Evolutionary conservation across 2,113 vertebrate species (phyloP), one percentile per base, ranked within the genome.

Genomic region (Lamprologus lemairii): DNA sequence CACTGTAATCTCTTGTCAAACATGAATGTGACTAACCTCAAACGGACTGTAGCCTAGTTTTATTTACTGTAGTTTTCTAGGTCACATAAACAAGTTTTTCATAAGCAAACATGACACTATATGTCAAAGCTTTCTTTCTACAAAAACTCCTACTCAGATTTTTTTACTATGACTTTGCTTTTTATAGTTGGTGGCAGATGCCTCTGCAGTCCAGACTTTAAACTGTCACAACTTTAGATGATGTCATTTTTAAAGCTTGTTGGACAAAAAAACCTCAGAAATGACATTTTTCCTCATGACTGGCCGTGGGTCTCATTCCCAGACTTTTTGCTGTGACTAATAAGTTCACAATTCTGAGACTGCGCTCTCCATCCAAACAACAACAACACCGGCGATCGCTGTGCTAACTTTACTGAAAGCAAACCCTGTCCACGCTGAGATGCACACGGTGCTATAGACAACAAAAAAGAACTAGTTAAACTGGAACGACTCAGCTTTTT

Each of bases 251-350:
- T 31, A 78, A 78, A 51, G 42, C 45, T 8, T 49, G 45, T n/a
- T 51, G 26, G 73, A n/a, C 26, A n/a, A 65, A 65, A 31, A 78
- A 51, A 0, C 2, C 71, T 78, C 42, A 37, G 63, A 83, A 58
- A 80, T 75, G 63, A 58, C 84, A 26, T 84, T 65, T 51, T 78
- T 33, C 82, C 84, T 80, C 54, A 63, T 89, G 89, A 90, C 80
- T 19, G 19, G 12, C 58, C 1, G 1, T 55, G 13, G n/a, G 57
- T 53, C 47, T 68, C 57, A 16, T 79, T 83, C 37, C 71, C 42
- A 23, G 33, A 45, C 71, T 31, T 85, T 65, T 58, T 60, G 28
- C 28, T 83, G 49, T 87, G 85, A 90, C 57, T 63, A 91, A 83
- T 81, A 10, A 6, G 42, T 58, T 86, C 78, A 40, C 47, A 88